Evolutionary conservation across 2,797 vertebrate species (phyloP), one percentile per base, ranked within the genome.

Genomic region (Mormyrus proboscirostris): DNA sequence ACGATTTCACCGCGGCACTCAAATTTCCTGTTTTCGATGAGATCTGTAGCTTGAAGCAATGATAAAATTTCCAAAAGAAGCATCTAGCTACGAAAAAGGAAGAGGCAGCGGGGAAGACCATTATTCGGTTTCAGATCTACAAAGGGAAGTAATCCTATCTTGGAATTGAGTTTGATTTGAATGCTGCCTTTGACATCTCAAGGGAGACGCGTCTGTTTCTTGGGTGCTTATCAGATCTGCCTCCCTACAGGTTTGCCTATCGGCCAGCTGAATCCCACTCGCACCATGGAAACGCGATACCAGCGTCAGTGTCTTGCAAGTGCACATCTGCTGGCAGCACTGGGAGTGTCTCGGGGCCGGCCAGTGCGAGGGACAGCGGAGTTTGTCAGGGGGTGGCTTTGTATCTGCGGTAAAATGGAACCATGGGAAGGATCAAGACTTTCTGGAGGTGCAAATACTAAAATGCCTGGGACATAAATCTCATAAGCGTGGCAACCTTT

Each of bases 131-230:
- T 89, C 89, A 91, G 88, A 93, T 92, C 91, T 91, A 92, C 89
- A 92, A 92, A 92, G 91, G 89, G 65, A 94, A 94, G 92, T 90
- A 93, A 93, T 90, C 91, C 90, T 89, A 90, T 92, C 90, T 93
- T 69, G 89, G 62, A 89, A 89, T 92, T 57, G 90, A 91, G 93
- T 90, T 73, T 89, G 91, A 94, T 94, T 94, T 93, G 92, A 91
- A 93, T 91, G 92, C 91, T 91, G 83, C 88, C 91, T 88, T 92
- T 89, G 92, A 92, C 91, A 92, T 93, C 82, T 92, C 10, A 51
- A 93, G 90, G 90, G 89, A n/a, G 91, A 91, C 93, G 91, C 79
- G 90, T 92, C 57, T 89, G 44, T 91, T 91, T 93, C 92, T 91
- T 49, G 87, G 59, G 50, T 59, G 91, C 91, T 93, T 91, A 95